Evolutionary conservation across 1,140 invertebrate species (phyloP).

Genomic region (Batillaria attramentaria): DNA sequence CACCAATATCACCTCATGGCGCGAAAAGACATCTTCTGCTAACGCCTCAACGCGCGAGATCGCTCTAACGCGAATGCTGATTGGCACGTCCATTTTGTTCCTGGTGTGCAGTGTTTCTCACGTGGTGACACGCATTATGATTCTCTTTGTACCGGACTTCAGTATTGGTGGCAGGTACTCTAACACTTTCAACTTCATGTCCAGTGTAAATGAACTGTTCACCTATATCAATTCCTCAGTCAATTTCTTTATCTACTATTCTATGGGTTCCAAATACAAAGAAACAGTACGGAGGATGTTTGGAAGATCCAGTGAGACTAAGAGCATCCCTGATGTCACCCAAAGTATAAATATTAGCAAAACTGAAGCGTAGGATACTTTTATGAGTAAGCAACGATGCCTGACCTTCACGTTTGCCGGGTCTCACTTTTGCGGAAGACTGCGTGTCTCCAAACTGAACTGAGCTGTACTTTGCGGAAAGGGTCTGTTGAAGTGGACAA

Average conservation of each 20-base stretch:
- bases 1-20: background rate
- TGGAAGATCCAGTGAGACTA: too few relatives aligned
- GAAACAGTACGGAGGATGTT: too few relatives aligned
- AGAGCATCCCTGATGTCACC: too few relatives aligned
- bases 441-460: too few relatives aligned
- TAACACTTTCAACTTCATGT: background rate
- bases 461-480: too few relatives aligned
- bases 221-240: background rate
- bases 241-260: constrained; percentile 3
- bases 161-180: background rate
- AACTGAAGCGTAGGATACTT: too few relatives aligned
- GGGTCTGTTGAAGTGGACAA: too few relatives aligned
- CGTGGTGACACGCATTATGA: background rate
- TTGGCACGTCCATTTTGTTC: background rate
- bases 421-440: too few relatives aligned
- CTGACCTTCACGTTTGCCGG: too few relatives aligned
- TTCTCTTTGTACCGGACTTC: background rate
- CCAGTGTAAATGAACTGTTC: background rate
- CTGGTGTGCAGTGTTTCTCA: background rate
- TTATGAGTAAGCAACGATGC: too few relatives aligned
- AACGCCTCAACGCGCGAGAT: background rate
- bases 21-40: background rate
- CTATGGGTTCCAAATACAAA: background rate
- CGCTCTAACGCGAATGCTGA: constrained; percentile 1
- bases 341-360: too few relatives aligned